Conservation (phyloP, 2,888 invertebrate species). For the Hirudinaria manillensis region DNA sequence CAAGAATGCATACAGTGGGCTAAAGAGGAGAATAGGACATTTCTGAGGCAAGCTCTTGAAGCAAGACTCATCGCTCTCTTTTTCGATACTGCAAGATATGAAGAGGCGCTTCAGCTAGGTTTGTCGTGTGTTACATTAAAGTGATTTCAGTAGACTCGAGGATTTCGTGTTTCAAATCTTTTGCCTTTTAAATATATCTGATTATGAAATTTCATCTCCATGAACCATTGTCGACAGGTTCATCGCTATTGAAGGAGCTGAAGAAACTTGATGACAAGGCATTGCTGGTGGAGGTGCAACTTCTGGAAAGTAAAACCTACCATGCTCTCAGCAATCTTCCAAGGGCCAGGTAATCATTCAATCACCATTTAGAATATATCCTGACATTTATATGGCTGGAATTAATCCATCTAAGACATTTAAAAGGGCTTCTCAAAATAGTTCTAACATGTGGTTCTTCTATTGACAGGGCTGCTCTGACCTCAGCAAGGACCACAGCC, state of each 20-base stretch:
- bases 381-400: neutral
- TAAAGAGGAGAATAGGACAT: constrained; percentile 91
- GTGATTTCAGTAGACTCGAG: neutral
- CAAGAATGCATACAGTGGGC: constrained; percentile 98
- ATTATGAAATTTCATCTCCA: neutral
- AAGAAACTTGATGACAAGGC: constrained; percentile 99
- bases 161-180: too few species aligned
- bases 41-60: constrained; percentile 89
- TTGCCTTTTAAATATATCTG: neutral
- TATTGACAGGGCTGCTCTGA: constrained; percentile 73
- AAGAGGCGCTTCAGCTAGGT: constrained; percentile 53
- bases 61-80: constrained; percentile 88
- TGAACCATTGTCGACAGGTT: constrained; percentile 52
- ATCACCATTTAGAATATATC: neutral
- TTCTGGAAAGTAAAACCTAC: constrained; percentile 96
- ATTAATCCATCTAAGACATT: neutral
- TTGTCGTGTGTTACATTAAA: constrained; percentile 34
- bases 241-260: constrained; percentile 81
- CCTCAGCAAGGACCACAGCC: constrained; percentile 97
- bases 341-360: constrained; percentile 58
- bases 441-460: too few species aligned
- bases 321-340: constrained; percentile 94
- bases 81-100: constrained; percentile 55
- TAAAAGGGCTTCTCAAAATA: neutral
- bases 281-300: constrained; percentile 90